Evolutionary conservation across 2,888 invertebrate species (phyloP).

Genomic region (Ectobius pallidus): DNA sequence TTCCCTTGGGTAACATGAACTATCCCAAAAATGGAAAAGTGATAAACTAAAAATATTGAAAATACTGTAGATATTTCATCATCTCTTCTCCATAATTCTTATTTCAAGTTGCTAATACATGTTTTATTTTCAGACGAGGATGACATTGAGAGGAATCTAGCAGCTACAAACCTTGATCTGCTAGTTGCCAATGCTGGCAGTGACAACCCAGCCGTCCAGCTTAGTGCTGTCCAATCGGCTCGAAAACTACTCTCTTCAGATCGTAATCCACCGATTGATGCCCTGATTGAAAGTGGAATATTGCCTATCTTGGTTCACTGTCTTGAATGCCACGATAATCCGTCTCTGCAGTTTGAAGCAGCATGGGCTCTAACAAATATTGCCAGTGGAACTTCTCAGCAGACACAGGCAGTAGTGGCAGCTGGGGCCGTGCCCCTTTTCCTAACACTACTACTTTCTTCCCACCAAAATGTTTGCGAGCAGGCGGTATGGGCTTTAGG

Average conservation of each 20-base stretch:
- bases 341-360: slow-evolving; percentile 93
- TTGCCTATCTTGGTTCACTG: slow-evolving; percentile 93
- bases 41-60: too few relatives aligned
- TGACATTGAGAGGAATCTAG: slow-evolving; percentile 72
- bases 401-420: slow-evolving; percentile 89
- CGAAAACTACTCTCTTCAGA: slow-evolving; percentile 96
- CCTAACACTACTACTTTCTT: slow-evolving; percentile 87
- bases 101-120: too few relatives aligned
- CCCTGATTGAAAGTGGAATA: slow-evolving; percentile 91
- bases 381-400: slow-evolving; percentile 91
- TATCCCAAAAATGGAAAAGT: too few relatives aligned
- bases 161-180: slow-evolving; percentile 76
- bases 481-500: slow-evolving; percentile 99
- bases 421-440: slow-evolving; percentile 97
- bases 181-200: slow-evolving; percentile 88
- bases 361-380: slow-evolving; percentile 98
- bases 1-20: too few relatives aligned
- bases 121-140: slow-evolving; percentile 66
- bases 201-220: slow-evolving; percentile 79
- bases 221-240: slow-evolving; percentile 92
- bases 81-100: too few relatives aligned
- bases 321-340: slow-evolving; percentile 80
- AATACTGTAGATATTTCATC: too few relatives aligned
- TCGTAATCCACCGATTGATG: slow-evolving; percentile 98
- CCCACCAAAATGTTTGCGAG: slow-evolving; percentile 97